Base-by-base conservation (phyloP, 2,113 vertebrate species). In the Proterorhinus semilunaris region DNA sequence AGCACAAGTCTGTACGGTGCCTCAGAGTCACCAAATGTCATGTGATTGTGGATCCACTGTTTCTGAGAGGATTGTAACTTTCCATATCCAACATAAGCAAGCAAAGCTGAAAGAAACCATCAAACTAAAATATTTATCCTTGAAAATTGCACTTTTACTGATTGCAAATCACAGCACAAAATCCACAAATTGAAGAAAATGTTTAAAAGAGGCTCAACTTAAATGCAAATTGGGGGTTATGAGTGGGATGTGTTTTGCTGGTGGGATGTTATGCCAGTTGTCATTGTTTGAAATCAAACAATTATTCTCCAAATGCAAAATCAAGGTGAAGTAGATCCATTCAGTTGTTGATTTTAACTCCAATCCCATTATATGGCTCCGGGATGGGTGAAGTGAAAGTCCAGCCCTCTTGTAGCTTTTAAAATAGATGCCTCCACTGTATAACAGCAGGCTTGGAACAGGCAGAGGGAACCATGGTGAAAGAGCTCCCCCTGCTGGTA, bases 101-200 rank as follows among this genome's bases (percentile, higher is more conserved):
- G 80, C 77, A 81, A 83, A 84, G 83, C 84, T 85, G 76, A 80
- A 83, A 86, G 11, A 73, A 81, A 86, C 81, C 47, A 49, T 81
- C 65, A 87, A 84, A 80, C 74, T 79, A 73, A 89, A 76, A 85
- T 80, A 87, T 87, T 87, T 83, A 90, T 78, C 78, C 74, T 83
- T 86, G 82, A 86, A 90, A 87, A 92, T 91, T 92, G 88, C 91
- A 93, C 90, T 91, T 61, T 92, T 87, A 92, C 91, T 90, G 92
- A 91, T 93, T 91, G 88, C 91, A 89, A 88, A 91, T 93, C 91
- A 93, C 92, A 91, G 89, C 90, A 91, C 85, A 83, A 85, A 92
- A 90, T 87, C 86, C 85, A 91, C 87, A 81, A 84, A 85, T 52
- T 72, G 17, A 49, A 80, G 57, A 66, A 83, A 83, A 87, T 80